phyloP scores from a whole-genome alignment of 1,140 invertebrate species.

The Sycobia sp. region DNA sequence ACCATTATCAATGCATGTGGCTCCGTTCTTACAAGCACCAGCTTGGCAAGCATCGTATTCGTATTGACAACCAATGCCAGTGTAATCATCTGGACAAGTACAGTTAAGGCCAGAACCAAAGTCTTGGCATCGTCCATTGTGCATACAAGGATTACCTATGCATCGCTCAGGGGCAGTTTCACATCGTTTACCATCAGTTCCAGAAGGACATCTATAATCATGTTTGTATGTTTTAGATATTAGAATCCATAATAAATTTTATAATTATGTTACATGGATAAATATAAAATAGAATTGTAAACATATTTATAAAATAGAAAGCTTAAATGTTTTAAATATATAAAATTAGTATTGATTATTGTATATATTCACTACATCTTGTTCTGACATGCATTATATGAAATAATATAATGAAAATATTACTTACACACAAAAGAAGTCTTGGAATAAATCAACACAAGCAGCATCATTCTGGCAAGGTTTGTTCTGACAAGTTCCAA shows the following conservation, averaged over 20 bases:
- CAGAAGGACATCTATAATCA: constrained; percentile 90
- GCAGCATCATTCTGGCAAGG: constrained; percentile 92
- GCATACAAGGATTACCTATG: constrained; percentile 95
- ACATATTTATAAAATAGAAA: no score
- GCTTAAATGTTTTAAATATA: no score
- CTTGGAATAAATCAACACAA: constrained; percentile 92
- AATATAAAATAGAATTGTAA: no score
- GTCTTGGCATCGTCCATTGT: constrained; percentile 91
- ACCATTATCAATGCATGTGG: constrained; percentile 85
- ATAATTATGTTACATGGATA: not conserved
- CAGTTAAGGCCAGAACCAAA: constrained; percentile 95
- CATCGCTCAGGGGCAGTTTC: constrained; percentile 94
- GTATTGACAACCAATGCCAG: constrained; percentile 90
- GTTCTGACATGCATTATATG: no score
- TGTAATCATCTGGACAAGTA: constrained; percentile 83
- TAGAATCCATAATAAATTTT: no score
- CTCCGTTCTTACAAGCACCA: constrained; percentile 89
- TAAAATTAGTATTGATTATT: no score
- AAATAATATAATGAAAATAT: constrained; percentile 13
- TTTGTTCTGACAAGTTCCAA: constrained; percentile 81
- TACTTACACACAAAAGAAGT: constrained; percentile 93
- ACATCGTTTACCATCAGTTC: constrained; percentile 92
- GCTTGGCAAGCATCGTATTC: constrained; percentile 91
- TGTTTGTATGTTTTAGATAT: no score
- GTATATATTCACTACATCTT: no score